Percentiles rank a stretch among this genome's conserved stretches.
Conservation (phyloP, 2,113 vertebrate genomes). For the Connochaetes taurinus region DNA sequence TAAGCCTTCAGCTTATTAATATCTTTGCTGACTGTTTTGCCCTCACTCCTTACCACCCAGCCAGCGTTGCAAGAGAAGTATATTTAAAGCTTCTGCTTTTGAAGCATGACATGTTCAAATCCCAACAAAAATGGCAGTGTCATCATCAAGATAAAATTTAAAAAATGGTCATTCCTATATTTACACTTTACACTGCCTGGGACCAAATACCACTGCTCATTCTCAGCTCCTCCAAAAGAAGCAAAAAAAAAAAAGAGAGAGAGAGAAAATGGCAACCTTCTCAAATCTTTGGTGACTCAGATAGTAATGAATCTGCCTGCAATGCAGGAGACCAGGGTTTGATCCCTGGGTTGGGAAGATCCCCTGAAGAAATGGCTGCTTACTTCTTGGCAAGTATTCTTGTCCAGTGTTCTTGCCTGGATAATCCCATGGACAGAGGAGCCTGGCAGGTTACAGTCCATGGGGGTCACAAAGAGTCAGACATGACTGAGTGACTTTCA, state of each 20-base stretch:
- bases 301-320: background rate
- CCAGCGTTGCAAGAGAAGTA: background rate
- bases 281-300: background rate
- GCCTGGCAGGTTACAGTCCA: background rate
- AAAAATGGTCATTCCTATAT: background rate
- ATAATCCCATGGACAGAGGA: background rate
- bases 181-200: background rate
- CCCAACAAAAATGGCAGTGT: background rate
- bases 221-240: background rate
- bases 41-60: background rate
- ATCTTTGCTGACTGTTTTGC: background rate
- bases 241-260: background rate
- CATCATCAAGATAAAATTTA: background rate
- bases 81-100: background rate
- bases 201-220: background rate
- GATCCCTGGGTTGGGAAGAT: background rate
- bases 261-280: background rate
- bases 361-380: background rate
- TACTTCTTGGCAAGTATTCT: background rate
- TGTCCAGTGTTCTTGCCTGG: background rate
- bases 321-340: background rate
- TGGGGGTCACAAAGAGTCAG: background rate
- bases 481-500: background rate
- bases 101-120: background rate
- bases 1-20: background rate